phyloP scores from a whole-genome alignment of 2,888 invertebrate species.

The Dynastes maya region DNA sequence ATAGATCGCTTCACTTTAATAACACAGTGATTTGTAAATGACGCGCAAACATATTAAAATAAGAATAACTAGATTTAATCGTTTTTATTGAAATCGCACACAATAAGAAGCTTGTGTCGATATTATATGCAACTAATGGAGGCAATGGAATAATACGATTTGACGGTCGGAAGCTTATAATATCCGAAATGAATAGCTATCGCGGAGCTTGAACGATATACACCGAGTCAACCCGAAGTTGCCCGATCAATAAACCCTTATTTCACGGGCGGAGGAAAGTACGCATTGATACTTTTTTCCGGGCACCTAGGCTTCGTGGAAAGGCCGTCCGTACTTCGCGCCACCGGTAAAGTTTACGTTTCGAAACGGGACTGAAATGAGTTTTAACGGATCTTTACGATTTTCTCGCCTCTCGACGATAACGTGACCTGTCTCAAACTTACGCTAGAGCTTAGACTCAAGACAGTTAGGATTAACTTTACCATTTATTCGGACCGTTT shows the following conservation, averaged over 20 bases:
- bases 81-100: not conserved
- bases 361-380: constrained; percentile 53
- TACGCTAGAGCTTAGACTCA: constrained; percentile 29
- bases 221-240: constrained; percentile 51
- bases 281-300: constrained; percentile 54
- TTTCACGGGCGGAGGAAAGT: constrained; percentile 51
- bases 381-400: constrained; percentile 56
- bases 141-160: not conserved
- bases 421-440: constrained; percentile 43
- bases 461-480: constrained; percentile 52
- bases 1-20: too few species aligned
- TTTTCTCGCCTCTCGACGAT: constrained; percentile 53
- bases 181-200: constrained; percentile 6
- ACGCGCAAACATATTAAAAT: not conserved
- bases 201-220: constrained; percentile 45
- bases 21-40: too few species aligned
- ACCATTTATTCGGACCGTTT: constrained; percentile 54
- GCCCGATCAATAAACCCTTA: constrained; percentile 54
- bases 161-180: not conserved
- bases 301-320: constrained; percentile 51
- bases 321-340: constrained; percentile 32
- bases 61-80: not conserved
- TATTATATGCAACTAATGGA: not conserved
- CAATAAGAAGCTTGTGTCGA: not conserved
- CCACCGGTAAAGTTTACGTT: constrained; percentile 47